Conservation (phyloP, 2,888 invertebrate genomes). For the Tuta absoluta region DNA sequence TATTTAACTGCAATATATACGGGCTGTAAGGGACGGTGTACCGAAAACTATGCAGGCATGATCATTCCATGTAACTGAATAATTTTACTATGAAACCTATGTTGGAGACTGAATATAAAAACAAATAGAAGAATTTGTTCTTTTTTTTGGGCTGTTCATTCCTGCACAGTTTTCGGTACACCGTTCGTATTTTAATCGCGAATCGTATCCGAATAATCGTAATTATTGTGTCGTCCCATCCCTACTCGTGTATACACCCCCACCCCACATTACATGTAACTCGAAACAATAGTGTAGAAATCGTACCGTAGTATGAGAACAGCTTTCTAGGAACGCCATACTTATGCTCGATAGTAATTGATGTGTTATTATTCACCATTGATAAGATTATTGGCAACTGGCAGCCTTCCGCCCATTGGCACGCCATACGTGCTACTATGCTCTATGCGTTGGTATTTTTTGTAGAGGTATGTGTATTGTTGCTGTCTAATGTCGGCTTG, state of each 20-base stretch:
- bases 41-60: no score
- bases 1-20: no score
- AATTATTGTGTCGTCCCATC: background rate
- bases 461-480: background rate
- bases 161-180: no score
- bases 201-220: background rate
- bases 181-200: no score
- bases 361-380: slow-evolving; percentile 15
- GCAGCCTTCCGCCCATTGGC: slow-evolving; percentile 18
- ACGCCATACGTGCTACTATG: slow-evolving; percentile 10
- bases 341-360: background rate
- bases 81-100: no score
- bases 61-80: no score
- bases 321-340: slow-evolving; percentile 19
- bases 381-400: slow-evolving; percentile 20
- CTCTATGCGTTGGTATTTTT: background rate
- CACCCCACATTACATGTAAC: background rate
- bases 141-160: no score
- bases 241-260: background rate
- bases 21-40: no score
- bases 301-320: slow-evolving; percentile 16
- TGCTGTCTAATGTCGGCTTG: no score
- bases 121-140: no score
- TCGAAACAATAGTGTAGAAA: slow-evolving; percentile 22
- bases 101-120: no score